phyloP scores from a whole-genome alignment of 1,140 invertebrate genomes.

The Eriocheir sinensis region DNA sequence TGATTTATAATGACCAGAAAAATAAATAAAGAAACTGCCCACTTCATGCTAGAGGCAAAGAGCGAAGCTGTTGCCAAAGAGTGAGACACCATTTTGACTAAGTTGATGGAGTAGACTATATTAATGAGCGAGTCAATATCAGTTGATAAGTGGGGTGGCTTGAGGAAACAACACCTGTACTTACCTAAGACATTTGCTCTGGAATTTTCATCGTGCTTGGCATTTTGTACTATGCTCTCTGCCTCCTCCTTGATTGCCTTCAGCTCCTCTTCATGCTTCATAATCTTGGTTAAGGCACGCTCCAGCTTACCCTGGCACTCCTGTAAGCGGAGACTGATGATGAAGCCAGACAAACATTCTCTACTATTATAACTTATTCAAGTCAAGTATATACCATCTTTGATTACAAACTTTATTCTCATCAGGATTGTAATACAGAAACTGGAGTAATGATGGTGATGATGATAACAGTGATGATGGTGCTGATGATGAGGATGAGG shows the following conservation, averaged over 20 bases:
- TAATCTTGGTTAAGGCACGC: conserved; percentile 60
- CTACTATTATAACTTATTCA: not conserved
- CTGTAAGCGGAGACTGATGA: conserved; percentile 40
- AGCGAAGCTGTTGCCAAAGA: too few species aligned
- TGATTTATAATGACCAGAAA: too few species aligned
- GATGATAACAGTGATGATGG: too few species aligned
- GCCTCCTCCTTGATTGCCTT: conserved; percentile 60
- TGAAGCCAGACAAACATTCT: not conserved
- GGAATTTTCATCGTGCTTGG: conserved; percentile 62
- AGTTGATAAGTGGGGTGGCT: not conserved
- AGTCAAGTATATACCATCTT: not conserved
- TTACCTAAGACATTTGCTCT: conserved; percentile 68
- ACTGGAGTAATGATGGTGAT: too few species aligned
- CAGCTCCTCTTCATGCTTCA: conserved; percentile 66
- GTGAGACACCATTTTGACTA: too few species aligned
- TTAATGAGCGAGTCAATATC: too few species aligned
- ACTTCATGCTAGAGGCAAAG: too few species aligned
- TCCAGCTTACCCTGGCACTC: conserved; percentile 64
- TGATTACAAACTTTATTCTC: too few species aligned
- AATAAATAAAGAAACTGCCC: too few species aligned
- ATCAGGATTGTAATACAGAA: too few species aligned
- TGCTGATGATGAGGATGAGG: too few species aligned
- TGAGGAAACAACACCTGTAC: not conserved
- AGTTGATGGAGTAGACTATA: too few species aligned
- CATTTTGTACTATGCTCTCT: conserved; percentile 48